Evolutionary conservation across 2,113 vertebrate genomes (phyloP).

Genomic region (Myanophis thanlyinensis): DNA sequence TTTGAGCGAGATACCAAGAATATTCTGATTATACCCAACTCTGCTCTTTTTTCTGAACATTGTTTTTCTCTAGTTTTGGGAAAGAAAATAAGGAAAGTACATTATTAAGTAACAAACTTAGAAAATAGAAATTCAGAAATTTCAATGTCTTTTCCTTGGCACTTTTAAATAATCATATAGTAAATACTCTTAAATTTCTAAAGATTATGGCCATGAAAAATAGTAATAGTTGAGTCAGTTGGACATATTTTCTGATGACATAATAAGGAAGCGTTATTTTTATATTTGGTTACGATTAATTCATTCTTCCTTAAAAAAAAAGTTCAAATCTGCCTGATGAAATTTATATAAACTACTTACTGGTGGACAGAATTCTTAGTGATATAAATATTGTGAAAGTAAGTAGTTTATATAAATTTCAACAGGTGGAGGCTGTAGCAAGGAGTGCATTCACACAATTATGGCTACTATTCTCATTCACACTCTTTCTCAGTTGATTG

Average conservation of each 20-base stretch:
- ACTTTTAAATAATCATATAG: not conserved
- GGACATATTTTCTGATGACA: not conserved
- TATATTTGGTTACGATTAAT: not conserved
- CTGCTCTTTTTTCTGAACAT: not conserved
- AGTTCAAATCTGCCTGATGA: not conserved
- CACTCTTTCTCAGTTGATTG: not conserved
- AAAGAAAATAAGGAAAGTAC: not conserved
- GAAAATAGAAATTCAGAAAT: not conserved
- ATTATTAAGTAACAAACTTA: not conserved
- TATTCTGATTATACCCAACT: not conserved
- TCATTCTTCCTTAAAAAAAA: not conserved
- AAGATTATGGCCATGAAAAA: not conserved
- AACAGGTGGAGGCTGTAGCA: not conserved
- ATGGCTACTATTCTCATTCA: not conserved
- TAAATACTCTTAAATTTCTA: not conserved
- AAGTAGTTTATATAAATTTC: too few relatives aligned
- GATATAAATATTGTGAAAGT: not conserved
- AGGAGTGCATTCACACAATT: not conserved
- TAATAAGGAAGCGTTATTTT: not conserved
- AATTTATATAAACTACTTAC: not conserved
- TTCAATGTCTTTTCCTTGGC: not conserved
- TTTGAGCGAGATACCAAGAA: not conserved
- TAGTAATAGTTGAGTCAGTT: not conserved
- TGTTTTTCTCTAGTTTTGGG: not conserved
- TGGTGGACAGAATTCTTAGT: not conserved